A percentile compares a stretch with the other conserved stretches of the same genome.
These are phyloP conservation scores for Ophthalmolycus amberensis DNA, from an alignment of 2,113 vertebrate species.

Conservation along the genomic window DNA sequence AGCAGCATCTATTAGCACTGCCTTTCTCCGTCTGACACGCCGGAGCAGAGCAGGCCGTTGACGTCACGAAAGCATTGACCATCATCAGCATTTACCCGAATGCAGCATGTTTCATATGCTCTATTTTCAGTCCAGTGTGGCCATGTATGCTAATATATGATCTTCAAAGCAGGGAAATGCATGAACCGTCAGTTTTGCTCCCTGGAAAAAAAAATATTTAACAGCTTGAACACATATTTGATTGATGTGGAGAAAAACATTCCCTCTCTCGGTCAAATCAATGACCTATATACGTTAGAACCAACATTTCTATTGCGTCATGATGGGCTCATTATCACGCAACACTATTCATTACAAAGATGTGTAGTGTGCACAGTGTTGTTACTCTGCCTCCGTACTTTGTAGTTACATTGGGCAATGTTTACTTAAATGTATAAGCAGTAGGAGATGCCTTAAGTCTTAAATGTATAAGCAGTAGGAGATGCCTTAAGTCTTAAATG, in stretches of 20 bases:
- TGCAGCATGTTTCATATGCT: not conserved
- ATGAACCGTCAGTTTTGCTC: not conserved
- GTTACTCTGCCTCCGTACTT: not conserved
- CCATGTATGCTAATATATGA: not conserved
- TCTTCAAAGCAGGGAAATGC: slow-evolving; percentile 9
- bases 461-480: no score
- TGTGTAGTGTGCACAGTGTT: not conserved
- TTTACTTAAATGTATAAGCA: not conserved
- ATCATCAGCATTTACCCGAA: not conserved
- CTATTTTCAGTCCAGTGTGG: not conserved
- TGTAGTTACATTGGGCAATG: not conserved
- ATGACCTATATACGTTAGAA: not conserved
- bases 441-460: not conserved
- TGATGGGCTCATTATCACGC: not conserved
- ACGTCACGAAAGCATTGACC: slow-evolving; percentile 24
- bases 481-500: no score
- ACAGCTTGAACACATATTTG: not conserved
- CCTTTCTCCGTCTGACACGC: not conserved
- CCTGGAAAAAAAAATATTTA: not conserved
- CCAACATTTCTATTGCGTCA: not conserved
- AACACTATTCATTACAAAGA: not conserved
- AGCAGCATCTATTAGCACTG: slow-evolving; percentile 33
- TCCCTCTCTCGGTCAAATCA: not conserved
- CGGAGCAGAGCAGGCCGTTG: slow-evolving; percentile 6
- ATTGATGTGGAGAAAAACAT: not conserved